Percentiles rank a stretch among this genome's conserved stretches.
Conservation (phyloP, 2,888 invertebrate genomes). For the Agriotes lineatus region DNA sequence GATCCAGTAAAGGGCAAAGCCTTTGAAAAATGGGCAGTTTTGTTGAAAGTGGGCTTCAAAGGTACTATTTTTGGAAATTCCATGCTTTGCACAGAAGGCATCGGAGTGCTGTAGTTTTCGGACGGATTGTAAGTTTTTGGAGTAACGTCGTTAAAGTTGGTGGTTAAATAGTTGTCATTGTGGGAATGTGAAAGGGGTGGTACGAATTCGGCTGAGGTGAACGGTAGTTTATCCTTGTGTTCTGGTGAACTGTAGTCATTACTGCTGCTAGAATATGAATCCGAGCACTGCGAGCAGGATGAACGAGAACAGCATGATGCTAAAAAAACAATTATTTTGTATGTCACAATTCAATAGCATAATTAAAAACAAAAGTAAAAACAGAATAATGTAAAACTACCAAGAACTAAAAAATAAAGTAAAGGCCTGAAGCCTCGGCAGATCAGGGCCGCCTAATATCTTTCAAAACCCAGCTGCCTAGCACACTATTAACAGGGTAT, state of each 20-base stretch:
- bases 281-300: slow-evolving; percentile 76
- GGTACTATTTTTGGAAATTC: slow-evolving; percentile 54
- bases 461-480: too few species aligned
- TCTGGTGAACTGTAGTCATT: slow-evolving; percentile 56
- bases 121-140: slow-evolving; percentile 62
- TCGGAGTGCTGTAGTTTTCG: slow-evolving; percentile 36
- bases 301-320: slow-evolving; percentile 81
- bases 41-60: slow-evolving; percentile 52
- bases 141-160: slow-evolving; percentile 63
- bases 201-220: not conserved
- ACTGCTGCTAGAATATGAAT: slow-evolving; percentile 64
- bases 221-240: slow-evolving; percentile 2
- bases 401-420: too few species aligned
- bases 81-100: slow-evolving; percentile 48
- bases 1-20: not conserved
- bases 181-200: slow-evolving; percentile 49
- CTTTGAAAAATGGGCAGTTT: not conserved
- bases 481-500: too few species aligned
- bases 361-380: too few species aligned
- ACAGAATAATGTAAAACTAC: too few species aligned
- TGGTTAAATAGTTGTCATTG: slow-evolving; percentile 61
- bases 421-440: too few species aligned
- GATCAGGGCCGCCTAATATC: too few species aligned
- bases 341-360: too few species aligned
- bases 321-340: slow-evolving; percentile 64